Percentiles rank a stretch among this genome's conserved stretches.
These are phyloP conservation scores for Leuciscus idus DNA, from an alignment of 2,113 vertebrate species.

Conservation along the genomic window DNA sequence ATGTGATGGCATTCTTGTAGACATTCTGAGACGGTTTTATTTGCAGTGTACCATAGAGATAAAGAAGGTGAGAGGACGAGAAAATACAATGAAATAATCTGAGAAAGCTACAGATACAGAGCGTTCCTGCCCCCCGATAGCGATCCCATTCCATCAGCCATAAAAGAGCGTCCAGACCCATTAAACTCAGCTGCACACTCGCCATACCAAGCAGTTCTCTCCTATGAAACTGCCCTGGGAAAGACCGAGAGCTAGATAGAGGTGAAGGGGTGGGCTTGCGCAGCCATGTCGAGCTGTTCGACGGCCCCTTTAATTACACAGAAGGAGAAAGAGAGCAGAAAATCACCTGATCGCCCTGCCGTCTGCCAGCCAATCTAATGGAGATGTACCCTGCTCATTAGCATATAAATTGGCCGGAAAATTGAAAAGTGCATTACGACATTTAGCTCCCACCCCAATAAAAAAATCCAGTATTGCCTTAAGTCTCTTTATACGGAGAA, in stretches of 20 bases:
- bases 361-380: conserved; percentile 63
- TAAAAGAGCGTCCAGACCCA: conserved; percentile 24
- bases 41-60: neutral
- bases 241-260: neutral
- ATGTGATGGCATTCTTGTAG: neutral
- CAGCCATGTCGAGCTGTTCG: conserved; percentile 32
- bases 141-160: conserved; percentile 7
- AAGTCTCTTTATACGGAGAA: conserved; percentile 43
- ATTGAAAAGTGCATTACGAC: conserved; percentile 65
- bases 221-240: neutral
- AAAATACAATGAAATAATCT: conserved; percentile 13
- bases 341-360: conserved; percentile 61
- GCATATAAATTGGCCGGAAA: conserved; percentile 68
- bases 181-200: conserved; percentile 21
- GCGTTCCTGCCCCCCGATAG: conserved; percentile 23
- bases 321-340: conserved; percentile 51
- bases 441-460: conserved; percentile 48
- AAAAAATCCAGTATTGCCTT: conserved; percentile 54
- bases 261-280: conserved; percentile 38
- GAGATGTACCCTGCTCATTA: conserved; percentile 62
- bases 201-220: conserved; percentile 21
- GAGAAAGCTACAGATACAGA: neutral
- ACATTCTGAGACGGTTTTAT: conserved; percentile 22
- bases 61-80: neutral
- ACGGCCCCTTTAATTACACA: conserved; percentile 59